Evolutionary conservation across 2,797 vertebrate species (phyloP).

Genomic region (Sylvia borin): DNA sequence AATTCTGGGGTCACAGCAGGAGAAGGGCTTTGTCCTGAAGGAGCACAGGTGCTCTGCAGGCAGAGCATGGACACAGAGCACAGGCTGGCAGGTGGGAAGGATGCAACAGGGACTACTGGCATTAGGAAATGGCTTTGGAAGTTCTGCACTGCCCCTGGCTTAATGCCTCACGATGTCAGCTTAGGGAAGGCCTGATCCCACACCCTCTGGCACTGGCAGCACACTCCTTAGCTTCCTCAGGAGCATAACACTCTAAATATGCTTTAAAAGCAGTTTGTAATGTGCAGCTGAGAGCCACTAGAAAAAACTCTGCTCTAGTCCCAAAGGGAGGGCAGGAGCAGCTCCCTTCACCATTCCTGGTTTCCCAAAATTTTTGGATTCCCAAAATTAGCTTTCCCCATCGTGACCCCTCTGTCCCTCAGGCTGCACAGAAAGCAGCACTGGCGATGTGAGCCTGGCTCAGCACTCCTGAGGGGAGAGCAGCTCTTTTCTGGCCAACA

Average conservation of each 20-base stretch:
- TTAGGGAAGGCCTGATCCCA: background rate
- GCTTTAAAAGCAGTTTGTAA: background rate
- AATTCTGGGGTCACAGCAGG: background rate
- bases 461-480: background rate
- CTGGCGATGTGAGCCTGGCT: background rate
- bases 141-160: background rate
- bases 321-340: background rate
- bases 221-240: background rate
- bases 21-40: background rate
- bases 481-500: background rate
- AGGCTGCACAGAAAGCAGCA: background rate
- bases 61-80: background rate
- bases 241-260: background rate
- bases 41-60: fast-evolving
- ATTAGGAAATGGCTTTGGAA: background rate
- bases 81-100: background rate
- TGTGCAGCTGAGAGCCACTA: fast-evolving
- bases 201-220: too few relatives aligned
- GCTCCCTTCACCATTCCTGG: background rate
- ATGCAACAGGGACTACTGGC: background rate
- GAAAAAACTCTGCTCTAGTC: background rate
- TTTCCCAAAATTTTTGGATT: background rate
- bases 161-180: background rate
- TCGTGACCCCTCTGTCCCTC: background rate
- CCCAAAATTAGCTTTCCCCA: background rate